A percentile compares a stretch with the other conserved stretches of the same genome.
Conservation (phyloP, 2,888 invertebrate genomes). For the Acronicta alni region DNA sequence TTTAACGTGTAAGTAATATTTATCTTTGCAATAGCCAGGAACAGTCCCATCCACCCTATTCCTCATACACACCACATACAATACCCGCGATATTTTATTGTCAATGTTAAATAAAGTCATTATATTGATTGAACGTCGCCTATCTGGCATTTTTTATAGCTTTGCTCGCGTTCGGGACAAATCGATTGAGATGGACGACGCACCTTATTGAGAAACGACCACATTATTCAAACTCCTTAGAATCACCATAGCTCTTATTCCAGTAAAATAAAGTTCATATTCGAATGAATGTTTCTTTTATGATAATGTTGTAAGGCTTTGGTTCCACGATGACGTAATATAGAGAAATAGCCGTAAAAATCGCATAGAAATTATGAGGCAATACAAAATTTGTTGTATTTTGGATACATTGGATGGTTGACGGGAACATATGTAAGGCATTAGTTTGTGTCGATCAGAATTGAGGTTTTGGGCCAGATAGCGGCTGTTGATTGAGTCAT, state of each 20-base stretch:
- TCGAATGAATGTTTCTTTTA: neutral
- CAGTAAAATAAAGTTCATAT: neutral
- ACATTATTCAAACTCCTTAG: conserved; percentile 19
- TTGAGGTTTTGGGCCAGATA: conserved; percentile 16
- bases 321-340: conserved; percentile 52
- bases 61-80: conserved; percentile 72
- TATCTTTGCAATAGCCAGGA: conserved; percentile 4
- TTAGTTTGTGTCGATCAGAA: conserved; percentile 46
- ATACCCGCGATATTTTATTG: conserved; percentile 86
- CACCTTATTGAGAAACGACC: conserved; percentile 74
- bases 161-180: conserved; percentile 74
- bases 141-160: conserved; percentile 66
- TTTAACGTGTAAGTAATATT: neutral
- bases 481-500: conserved; percentile 25
- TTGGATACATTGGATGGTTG: conserved; percentile 62
- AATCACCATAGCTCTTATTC: neutral
- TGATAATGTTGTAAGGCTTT: conserved; percentile 1
- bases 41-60: conserved; percentile 58
- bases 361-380: conserved; percentile 70
- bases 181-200: conserved; percentile 82
- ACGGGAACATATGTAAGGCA: conserved; percentile 65
- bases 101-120: conserved; percentile 89
- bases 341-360: conserved; percentile 81
- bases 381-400: conserved; percentile 68
- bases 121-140: conserved; percentile 85